Percentiles rank a stretch among this genome's conserved stretches.
Evolutionary conservation across 2,797 vertebrate species (phyloP).

Genomic region (Oryzias dopingdopingensis): DNA sequence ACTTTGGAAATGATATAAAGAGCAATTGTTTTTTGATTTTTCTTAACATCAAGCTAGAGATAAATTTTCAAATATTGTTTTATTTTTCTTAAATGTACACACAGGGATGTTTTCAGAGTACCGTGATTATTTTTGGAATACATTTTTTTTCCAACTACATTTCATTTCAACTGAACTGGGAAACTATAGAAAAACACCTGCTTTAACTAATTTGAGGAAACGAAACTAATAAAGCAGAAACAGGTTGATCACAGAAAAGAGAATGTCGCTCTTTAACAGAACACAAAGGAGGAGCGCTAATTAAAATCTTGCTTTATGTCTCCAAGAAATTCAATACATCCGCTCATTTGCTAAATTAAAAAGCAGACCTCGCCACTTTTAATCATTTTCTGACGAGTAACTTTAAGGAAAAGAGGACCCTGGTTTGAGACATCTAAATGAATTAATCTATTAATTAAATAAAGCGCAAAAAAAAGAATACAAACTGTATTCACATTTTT

Average conservation of each 20-base stretch:
- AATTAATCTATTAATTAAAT: background rate
- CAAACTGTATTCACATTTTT: background rate
- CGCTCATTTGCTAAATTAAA: conserved; percentile 47
- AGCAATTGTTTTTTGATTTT: too few relatives aligned
- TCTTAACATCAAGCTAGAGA: too few relatives aligned
- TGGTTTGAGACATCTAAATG: background rate
- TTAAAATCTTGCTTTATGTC: conserved; percentile 63
- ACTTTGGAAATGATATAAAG: too few relatives aligned
- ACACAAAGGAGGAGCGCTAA: conserved; percentile 55
- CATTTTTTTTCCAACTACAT: too few relatives aligned
- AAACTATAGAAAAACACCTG: too few relatives aligned
- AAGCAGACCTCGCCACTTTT: conserved; percentile 44
- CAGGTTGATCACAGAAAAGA: conserved; percentile 26
- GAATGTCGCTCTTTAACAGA: conserved; percentile 38
- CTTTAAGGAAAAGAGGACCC: conserved; percentile 15
- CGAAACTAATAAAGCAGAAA: conserved; percentile 31
- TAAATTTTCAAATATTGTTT: too few relatives aligned
- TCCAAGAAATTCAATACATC: conserved; percentile 59
- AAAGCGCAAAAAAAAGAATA: background rate
- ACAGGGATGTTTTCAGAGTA: too few relatives aligned
- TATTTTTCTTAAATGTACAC: too few relatives aligned
- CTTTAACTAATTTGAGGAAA: too few relatives aligned
- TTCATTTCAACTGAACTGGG: too few relatives aligned
- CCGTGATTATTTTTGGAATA: too few relatives aligned
- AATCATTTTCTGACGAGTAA: conserved; percentile 54